phyloP scores from a whole-genome alignment of 2,797 vertebrate genomes.

The Pseudochaenichthys georgianus region DNA sequence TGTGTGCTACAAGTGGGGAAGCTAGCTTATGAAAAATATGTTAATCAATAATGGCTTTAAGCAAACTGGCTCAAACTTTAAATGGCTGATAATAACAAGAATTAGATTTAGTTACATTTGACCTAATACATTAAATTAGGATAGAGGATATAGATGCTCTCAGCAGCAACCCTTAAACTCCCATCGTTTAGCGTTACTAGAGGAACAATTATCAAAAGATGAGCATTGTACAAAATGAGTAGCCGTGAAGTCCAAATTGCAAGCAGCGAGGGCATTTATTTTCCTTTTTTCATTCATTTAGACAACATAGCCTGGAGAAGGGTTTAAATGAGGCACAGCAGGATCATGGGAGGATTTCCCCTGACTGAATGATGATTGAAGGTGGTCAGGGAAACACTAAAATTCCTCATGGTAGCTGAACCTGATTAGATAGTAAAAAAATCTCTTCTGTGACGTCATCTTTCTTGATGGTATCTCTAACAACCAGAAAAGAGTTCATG shows the following conservation, averaged over 20 bases:
- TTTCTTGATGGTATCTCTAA: slow-evolving; percentile 48
- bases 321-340: slow-evolving; percentile 60
- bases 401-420: slow-evolving; percentile 54
- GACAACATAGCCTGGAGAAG: slow-evolving; percentile 54
- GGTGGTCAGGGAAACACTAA: slow-evolving; percentile 48
- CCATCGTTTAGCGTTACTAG: slow-evolving; percentile 20
- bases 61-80: slow-evolving; percentile 64
- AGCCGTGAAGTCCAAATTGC: slow-evolving; percentile 42
- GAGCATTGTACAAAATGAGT: slow-evolving; percentile 19
- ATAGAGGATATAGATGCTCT: slow-evolving; percentile 20
- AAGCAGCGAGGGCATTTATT: slow-evolving; percentile 35
- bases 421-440: slow-evolving; percentile 60
- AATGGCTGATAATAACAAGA: slow-evolving; percentile 49
- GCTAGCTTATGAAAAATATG: slow-evolving; percentile 74
- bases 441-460: slow-evolving; percentile 43
- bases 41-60: slow-evolving; percentile 75
- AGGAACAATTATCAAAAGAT: slow-evolving; percentile 45
- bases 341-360: slow-evolving; percentile 44
- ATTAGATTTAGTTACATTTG: slow-evolving; percentile 56
- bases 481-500: slow-evolving; percentile 39
- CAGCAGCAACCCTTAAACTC: slow-evolving; percentile 35
- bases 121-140: slow-evolving; percentile 48
- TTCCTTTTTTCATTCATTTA: slow-evolving; percentile 43
- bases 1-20: slow-evolving; percentile 66
- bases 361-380: slow-evolving; percentile 59